phyloP scores from a whole-genome alignment of 2,797 vertebrate genomes.

The Manis pentadactyla region DNA sequence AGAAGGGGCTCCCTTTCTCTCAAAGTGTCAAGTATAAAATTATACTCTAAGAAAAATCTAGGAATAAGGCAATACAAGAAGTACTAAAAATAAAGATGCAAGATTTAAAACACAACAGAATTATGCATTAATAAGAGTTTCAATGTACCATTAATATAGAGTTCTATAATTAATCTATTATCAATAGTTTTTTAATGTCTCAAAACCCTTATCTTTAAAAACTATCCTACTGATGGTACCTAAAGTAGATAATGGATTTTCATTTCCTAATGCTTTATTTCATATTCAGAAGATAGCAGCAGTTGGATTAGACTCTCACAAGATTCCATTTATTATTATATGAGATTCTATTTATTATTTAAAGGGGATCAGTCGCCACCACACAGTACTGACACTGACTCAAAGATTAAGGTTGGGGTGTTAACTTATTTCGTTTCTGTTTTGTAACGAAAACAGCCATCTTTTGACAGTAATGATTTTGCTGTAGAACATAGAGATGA shows the following conservation, averaged over 20 bases:
- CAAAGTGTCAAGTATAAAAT: background rate
- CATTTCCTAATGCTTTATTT: background rate
- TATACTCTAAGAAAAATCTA: background rate
- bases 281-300: constrained; percentile 3
- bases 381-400: background rate
- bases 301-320: constrained; percentile 18
- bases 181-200: constrained; percentile 38
- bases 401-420: background rate
- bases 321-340: constrained; percentile 25
- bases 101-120: background rate
- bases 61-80: background rate
- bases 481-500: background rate
- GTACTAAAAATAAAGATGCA: background rate
- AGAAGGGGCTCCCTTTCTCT: background rate
- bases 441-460: constrained; percentile 1
- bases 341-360: constrained; percentile 40
- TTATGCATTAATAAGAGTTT: background rate
- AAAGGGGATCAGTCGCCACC: background rate
- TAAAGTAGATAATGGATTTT: background rate
- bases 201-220: constrained; percentile 50
- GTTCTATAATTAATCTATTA: constrained; percentile 6
- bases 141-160: background rate
- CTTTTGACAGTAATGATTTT: background rate
- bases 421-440: background rate
- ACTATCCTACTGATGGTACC: background rate